Evolutionary conservation across 1,140 invertebrate genomes (phyloP).

Genomic region (Planococcus citri): DNA sequence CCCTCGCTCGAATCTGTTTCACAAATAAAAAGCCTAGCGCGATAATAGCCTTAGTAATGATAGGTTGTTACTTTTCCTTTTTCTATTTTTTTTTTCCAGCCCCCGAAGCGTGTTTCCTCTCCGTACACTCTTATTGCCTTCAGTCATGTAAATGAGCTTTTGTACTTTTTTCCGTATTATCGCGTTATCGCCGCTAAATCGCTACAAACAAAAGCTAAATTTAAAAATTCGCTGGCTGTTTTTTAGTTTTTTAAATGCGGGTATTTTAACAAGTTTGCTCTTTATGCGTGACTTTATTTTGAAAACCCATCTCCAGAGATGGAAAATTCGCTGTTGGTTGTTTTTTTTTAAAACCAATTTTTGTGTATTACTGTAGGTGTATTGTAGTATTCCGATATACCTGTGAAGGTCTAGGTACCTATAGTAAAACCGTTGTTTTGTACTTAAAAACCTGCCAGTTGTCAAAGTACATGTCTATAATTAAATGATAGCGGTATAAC

Average conservation of each 20-base stretch:
- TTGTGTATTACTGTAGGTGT: too few species aligned
- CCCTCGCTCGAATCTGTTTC: conserved; percentile 2
- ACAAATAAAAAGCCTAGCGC: conserved; percentile 12
- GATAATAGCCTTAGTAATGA: conserved; percentile 17
- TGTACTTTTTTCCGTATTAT: conserved; percentile 4
- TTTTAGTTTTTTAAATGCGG: not conserved
- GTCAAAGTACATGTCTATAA: too few species aligned
- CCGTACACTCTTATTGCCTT: not conserved
- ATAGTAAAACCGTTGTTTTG: too few species aligned
- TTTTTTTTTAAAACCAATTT: too few species aligned
- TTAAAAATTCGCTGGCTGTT: not conserved
- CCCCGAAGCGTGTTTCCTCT: not conserved
- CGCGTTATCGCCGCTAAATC: conserved; percentile 1
- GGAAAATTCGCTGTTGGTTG: not conserved
- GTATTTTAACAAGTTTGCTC: not conserved
- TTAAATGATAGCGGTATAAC: too few species aligned
- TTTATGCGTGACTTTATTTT: not conserved
- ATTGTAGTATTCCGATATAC: too few species aligned
- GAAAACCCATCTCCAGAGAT: not conserved
- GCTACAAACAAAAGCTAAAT: not conserved
- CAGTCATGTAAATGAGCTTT: conserved; percentile 6
- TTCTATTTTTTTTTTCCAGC: conserved; percentile 10
- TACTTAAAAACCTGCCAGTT: too few species aligned
- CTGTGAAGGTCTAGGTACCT: too few species aligned
- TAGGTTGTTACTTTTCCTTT: conserved; percentile 13